Conservation (phyloP, 2,797 vertebrate species). For the Hapalemur alaotrensis region DNA sequence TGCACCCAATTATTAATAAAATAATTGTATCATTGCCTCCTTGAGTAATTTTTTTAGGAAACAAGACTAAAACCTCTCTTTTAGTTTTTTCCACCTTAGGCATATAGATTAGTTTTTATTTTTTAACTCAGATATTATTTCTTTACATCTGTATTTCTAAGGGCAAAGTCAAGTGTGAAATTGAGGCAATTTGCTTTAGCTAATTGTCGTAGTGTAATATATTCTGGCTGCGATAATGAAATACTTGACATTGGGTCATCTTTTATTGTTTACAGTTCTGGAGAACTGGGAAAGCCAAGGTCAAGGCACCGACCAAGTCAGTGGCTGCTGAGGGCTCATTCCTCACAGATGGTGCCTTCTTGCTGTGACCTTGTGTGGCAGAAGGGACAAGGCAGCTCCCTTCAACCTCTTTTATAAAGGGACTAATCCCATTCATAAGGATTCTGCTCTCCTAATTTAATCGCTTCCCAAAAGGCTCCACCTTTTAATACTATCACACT, state of each 20-base stretch:
- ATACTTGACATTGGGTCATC: too few relatives aligned
- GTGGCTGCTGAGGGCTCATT: background rate
- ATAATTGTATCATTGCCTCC: background rate
- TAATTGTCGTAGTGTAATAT: background rate
- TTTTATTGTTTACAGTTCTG: background rate
- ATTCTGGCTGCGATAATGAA: background rate
- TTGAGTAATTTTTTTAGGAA: background rate
- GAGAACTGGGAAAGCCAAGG: background rate
- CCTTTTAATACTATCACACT: too few relatives aligned
- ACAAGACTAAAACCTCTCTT: background rate
- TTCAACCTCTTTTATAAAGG: background rate
- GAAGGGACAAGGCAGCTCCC: background rate
- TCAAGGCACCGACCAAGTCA: background rate
- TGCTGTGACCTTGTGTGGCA: background rate
- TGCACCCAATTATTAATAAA: background rate
- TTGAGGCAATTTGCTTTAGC: background rate
- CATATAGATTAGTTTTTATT: background rate
- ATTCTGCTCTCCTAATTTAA: background rate
- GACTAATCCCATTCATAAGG: background rate
- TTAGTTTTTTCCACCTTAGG: background rate
- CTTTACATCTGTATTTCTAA: background rate
- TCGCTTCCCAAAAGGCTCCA: background rate
- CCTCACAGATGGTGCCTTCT: background rate
- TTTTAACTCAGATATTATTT: background rate
- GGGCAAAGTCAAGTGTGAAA: background rate